phyloP scores from a whole-genome alignment of 2,888 invertebrate species.

The Leptothorax acervorum region DNA sequence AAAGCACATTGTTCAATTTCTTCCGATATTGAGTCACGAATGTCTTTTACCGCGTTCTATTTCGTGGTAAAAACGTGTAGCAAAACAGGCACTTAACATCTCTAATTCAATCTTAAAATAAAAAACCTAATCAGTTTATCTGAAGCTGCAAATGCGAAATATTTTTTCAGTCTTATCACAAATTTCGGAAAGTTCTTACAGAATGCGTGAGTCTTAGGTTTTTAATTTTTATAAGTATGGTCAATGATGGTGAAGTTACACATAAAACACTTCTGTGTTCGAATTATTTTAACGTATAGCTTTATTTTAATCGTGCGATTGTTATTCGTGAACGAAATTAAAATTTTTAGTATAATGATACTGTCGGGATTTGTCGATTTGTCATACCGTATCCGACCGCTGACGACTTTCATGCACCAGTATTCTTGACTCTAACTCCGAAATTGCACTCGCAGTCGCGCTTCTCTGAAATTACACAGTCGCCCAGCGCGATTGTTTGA shows the following conservation, averaged over 20 bases:
- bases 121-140: not conserved
- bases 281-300: not conserved
- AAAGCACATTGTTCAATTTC: conserved; percentile 2
- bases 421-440: conserved; percentile 49
- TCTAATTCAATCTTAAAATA: not conserved
- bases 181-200: not conserved
- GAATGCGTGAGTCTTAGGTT: not conserved
- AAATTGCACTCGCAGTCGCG: conserved; percentile 63
- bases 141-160: not conserved
- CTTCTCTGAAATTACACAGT: conserved; percentile 57
- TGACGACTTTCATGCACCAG: conserved; percentile 27
- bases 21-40: not conserved
- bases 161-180: not conserved
- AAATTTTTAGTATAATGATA: not conserved
- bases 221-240: not conserved
- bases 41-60: not conserved
- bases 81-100: not conserved
- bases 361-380: not conserved
- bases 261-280: not conserved
- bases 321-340: not conserved
- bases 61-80: not conserved
- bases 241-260: not conserved
- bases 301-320: not conserved
- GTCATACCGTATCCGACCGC: conserved; percentile 2
- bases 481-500: conserved; percentile 65